Percentiles rank a stretch among this genome's conserved stretches.
These are phyloP conservation scores for Pocota personata DNA, from an alignment of 2,888 invertebrate species.

Conservation along the genomic window DNA sequence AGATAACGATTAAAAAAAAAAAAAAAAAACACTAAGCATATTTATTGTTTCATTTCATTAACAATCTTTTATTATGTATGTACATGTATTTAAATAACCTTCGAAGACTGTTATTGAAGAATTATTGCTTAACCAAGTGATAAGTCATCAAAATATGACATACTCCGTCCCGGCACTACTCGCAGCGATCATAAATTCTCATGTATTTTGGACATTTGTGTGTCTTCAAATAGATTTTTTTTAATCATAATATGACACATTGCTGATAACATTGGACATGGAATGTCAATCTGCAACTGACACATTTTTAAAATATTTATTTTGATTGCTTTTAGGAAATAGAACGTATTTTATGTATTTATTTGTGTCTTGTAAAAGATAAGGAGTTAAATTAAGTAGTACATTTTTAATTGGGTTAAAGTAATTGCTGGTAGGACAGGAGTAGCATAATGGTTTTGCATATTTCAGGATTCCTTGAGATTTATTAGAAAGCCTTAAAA, in stretches of 20 bases:
- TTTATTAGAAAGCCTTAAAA: too few relatives aligned
- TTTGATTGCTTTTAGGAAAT: constrained; percentile 17
- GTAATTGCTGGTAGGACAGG: background rate
- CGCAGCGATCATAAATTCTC: constrained; percentile 35
- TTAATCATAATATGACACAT: constrained; percentile 48
- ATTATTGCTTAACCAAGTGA: constrained; percentile 22
- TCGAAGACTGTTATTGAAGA: background rate
- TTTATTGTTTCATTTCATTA: constrained; percentile 17
- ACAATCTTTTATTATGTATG: background rate
- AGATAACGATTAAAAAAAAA: background rate
- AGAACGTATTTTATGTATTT: background rate
- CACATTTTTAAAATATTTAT: constrained; percentile 47
- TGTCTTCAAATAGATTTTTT: constrained; percentile 34
- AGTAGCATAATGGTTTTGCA: background rate
- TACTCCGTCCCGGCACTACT: background rate
- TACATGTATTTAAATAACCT: background rate
- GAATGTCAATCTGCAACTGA: constrained; percentile 65
- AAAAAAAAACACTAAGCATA: background rate
- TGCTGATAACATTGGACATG: constrained; percentile 63
- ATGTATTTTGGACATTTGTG: constrained; percentile 32
- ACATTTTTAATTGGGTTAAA: background rate
- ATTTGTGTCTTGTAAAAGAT: background rate
- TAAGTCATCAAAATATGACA: constrained; percentile 40
- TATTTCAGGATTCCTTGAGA: too few relatives aligned
- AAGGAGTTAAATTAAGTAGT: background rate